A percentile compares a stretch with the other conserved stretches of the same genome.
phyloP scores from a whole-genome alignment of 2,113 vertebrate genomes.

The Xenopus laevis region DNA sequence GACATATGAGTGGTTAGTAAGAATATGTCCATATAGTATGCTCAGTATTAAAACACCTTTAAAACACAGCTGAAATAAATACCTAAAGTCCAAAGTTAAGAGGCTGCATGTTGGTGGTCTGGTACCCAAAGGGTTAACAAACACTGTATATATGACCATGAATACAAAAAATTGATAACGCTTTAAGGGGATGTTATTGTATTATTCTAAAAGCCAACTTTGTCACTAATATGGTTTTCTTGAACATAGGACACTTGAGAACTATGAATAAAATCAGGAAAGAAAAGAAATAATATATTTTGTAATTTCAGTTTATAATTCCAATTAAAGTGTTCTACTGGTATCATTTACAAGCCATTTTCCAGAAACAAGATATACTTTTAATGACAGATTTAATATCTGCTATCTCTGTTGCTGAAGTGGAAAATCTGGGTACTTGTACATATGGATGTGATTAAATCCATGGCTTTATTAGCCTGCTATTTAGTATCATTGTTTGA shows the following conservation, averaged over 20 bases:
- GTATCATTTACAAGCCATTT: conserved; percentile 13
- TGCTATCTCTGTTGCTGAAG: conserved; percentile 59
- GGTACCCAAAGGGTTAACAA: background rate
- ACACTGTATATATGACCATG: background rate
- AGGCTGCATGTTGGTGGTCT: background rate
- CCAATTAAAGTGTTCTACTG: conserved; percentile 9
- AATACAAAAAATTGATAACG: background rate
- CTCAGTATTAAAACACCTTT: background rate
- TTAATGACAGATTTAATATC: conserved; percentile 59
- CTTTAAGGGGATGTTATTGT: too few species aligned
- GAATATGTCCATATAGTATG: too few species aligned
- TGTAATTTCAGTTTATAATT: conserved; percentile 8
- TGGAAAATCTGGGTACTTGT: conserved; percentile 60
- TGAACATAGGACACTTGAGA: background rate
- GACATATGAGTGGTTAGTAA: background rate
- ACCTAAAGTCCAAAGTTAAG: background rate
- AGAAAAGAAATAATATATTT: background rate
- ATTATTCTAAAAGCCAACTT: background rate
- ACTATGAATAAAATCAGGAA: background rate
- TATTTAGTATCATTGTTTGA: conserved; percentile 70
- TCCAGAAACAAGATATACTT: conserved; percentile 54
- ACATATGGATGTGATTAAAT: conserved; percentile 69
- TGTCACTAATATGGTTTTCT: background rate
- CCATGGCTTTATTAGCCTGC: conserved; percentile 61
- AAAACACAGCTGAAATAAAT: background rate